phyloP scores from a whole-genome alignment of 2,113 vertebrate species.

The Tachysurus fulvidraco region DNA sequence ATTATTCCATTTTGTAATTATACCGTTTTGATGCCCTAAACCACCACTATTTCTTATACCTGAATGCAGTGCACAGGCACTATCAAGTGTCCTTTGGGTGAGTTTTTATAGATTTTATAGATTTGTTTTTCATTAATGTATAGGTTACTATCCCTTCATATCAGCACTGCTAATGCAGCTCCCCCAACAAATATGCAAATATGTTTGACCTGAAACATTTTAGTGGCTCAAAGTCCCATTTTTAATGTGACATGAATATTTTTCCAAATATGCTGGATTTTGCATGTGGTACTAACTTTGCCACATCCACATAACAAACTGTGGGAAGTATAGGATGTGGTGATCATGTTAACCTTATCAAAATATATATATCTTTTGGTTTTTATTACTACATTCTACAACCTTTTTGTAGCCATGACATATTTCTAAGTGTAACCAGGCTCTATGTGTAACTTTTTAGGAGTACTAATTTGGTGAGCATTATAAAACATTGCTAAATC shows the following conservation, averaged over 20 bases:
- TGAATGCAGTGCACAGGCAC: slow-evolving; percentile 14
- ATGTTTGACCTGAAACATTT: slow-evolving; percentile 27
- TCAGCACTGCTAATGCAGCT: slow-evolving; percentile 35
- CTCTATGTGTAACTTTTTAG: background rate
- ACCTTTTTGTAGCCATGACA: background rate
- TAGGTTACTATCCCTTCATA: slow-evolving; percentile 18
- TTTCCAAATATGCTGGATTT: slow-evolving; percentile 30
- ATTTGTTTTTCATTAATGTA: slow-evolving; percentile 13
- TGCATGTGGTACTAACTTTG: slow-evolving; percentile 12
- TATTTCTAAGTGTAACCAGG: background rate
- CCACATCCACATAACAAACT: slow-evolving; percentile 4
- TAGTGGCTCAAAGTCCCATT: slow-evolving; percentile 6
- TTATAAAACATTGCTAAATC: background rate
- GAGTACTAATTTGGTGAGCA: background rate
- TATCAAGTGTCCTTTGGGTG: slow-evolving; percentile 1
- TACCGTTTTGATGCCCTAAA: slow-evolving; percentile 15
- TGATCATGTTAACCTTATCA: background rate
- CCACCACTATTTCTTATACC: slow-evolving; percentile 17
- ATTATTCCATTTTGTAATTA: background rate
- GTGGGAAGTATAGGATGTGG: background rate
- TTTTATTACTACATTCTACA: slow-evolving; percentile 9
- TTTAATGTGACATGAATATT: slow-evolving; percentile 1
- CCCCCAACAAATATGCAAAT: slow-evolving; percentile 38
- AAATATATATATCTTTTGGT: background rate
- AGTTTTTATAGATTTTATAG: slow-evolving; percentile 33